Evolutionary conservation across 2,113 vertebrate species (phyloP).

Genomic region (Nannospalax galili): DNA sequence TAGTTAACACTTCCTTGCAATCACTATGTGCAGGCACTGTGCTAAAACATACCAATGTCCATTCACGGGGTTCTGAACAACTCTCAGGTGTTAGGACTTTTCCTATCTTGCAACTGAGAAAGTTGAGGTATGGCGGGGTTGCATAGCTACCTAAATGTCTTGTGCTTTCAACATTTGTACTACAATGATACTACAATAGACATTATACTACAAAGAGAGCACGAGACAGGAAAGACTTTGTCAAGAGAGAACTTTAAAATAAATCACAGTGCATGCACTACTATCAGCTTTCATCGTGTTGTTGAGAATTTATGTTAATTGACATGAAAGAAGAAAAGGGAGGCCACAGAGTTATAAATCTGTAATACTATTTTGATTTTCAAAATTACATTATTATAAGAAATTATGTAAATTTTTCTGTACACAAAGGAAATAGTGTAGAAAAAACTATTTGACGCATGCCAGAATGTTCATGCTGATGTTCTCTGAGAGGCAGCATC

Average conservation of each 20-base stretch:
- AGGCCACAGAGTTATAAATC: neutral
- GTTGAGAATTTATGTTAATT: neutral
- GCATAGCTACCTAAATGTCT: neutral
- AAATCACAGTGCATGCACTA: neutral
- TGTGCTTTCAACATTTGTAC: neutral
- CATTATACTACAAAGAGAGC: neutral
- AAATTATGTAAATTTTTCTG: slow-evolving; percentile 21
- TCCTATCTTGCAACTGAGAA: neutral
- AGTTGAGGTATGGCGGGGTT: neutral
- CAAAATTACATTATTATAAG: neutral
- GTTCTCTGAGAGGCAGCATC: neutral
- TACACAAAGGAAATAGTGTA: neutral
- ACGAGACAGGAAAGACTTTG: neutral
- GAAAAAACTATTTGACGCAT: neutral
- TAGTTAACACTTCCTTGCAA: neutral
- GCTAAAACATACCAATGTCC: neutral
- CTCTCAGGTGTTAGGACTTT: neutral
- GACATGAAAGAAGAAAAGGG: neutral
- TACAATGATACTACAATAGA: neutral
- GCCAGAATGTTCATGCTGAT: neutral
- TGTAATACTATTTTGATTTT: neutral
- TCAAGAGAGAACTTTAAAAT: neutral
- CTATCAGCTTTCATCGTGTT: neutral
- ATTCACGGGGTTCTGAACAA: neutral
- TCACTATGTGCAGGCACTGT: neutral